phyloP scores from a whole-genome alignment of 2,113 vertebrate genomes.

The Pantherophis guttatus region DNA sequence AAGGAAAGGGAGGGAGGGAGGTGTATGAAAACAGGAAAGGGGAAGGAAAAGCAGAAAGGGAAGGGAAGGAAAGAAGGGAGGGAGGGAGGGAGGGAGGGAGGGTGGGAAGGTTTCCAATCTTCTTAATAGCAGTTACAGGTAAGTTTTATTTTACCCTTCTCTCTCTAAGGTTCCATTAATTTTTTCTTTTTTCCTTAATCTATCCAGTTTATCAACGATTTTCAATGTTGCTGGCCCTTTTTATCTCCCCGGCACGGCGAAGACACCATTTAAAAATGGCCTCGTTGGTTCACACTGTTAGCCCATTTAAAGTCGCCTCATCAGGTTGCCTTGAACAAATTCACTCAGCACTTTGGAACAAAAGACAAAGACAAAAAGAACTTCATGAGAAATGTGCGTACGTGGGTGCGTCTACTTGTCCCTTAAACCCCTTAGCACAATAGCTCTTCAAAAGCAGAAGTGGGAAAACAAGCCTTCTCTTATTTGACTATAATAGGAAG shows the following conservation, averaged over 20 bases:
- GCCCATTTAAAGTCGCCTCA: slow-evolving; percentile 38
- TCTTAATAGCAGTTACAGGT: not conserved
- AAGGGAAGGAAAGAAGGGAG: too few species aligned
- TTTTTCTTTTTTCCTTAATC: not conserved
- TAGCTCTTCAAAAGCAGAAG: slow-evolving; percentile 38
- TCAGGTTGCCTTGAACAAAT: slow-evolving; percentile 55
- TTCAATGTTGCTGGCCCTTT: slow-evolving; percentile 18
- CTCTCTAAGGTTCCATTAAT: not conserved
- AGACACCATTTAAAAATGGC: not conserved
- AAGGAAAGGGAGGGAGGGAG: too few species aligned
- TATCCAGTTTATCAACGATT: not conserved
- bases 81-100: not conserved
- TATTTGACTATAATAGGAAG: not conserved
- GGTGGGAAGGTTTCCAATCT: not conserved
- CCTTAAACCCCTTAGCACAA: slow-evolving; percentile 24
- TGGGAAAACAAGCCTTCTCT: slow-evolving; percentile 33
- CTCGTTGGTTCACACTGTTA: slow-evolving; percentile 51
- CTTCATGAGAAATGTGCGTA: not conserved
- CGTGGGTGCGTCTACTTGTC: slow-evolving; percentile 25
- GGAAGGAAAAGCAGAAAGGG: too few species aligned
- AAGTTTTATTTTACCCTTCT: not conserved
- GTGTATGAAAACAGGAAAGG: too few species aligned
- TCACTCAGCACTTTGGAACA: slow-evolving; percentile 49
- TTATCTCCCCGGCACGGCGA: slow-evolving; percentile 17
- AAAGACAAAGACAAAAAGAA: slow-evolving; percentile 35